A percentile compares a stretch with the other conserved stretches of the same genome.
Conservation (phyloP, 2,113 vertebrate species). For the Caloenas nicobarica region DNA sequence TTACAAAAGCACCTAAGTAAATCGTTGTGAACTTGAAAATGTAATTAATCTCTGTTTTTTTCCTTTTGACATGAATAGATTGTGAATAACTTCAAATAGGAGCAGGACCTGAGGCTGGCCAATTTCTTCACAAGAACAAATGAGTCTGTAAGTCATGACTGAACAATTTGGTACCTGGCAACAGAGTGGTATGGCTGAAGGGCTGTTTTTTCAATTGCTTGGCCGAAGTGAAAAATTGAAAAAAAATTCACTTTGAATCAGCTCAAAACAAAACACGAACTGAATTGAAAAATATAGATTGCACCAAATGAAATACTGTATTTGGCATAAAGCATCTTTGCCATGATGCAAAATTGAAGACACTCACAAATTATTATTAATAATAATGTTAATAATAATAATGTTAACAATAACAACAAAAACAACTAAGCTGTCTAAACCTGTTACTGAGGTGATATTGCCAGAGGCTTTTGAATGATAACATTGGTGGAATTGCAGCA, state of each 20-base stretch:
- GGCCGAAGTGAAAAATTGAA: background rate
- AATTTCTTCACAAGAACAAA: background rate
- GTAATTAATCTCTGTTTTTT: background rate
- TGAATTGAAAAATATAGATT: background rate
- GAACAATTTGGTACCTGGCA: background rate
- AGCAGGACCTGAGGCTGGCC: background rate
- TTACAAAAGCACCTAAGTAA: background rate
- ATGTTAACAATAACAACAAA: background rate
- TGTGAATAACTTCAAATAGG: background rate
- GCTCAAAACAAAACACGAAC: background rate
- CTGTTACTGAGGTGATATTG: background rate
- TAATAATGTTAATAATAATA: background rate
- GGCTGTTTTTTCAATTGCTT: background rate
- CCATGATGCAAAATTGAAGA: background rate
- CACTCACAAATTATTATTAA: background rate
- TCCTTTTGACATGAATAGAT: background rate
- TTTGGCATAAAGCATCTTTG: background rate
- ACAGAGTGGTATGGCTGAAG: background rate
- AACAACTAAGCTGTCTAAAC: background rate
- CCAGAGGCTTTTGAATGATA: background rate
- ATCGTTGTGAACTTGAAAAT: background rate
- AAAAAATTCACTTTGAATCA: background rate
- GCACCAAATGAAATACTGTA: background rate
- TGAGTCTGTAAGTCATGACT: background rate
- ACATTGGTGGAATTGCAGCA: background rate